Evolutionary conservation across 2,888 invertebrate genomes (phyloP), one percentile per base, ranked within the genome.

Genomic region (Abrostola triplasia): DNA sequence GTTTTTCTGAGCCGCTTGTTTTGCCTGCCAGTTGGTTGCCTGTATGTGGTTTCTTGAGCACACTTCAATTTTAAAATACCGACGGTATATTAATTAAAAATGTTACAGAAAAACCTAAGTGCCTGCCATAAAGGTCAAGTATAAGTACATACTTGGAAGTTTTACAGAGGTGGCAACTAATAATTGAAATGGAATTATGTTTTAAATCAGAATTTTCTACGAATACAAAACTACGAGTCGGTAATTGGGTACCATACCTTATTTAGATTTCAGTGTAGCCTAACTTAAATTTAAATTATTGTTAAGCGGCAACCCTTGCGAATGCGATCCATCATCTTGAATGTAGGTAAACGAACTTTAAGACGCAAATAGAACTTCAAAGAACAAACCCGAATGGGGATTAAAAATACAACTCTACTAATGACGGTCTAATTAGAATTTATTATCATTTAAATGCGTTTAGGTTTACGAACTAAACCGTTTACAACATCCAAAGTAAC

Each of bases 361-460:
- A 70, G 67, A 64, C 62, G 9, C 60, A 73, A 77, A 77, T 80
- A 79, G 70, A 77, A 75, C 67, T 68, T 72, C 62, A 69, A 79
- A 77, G 64, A 59, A 67, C 63, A 64, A 70, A 56, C 65, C 47
- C 54, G 67, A 71, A 70, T 51, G 58, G 60, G 61, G 55, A 80
- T 77, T 71, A 77, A 68, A 71, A 74, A 73, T 76, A 80, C 64
- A 72, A 55, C 58, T 35, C 36, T 55, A 38, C 64, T 77, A 80
- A 79, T 79, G 70, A 75, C 38, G 64, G 65, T 75, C 68, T 67
- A 80, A 80, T 79, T 75, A 71, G 76, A 73, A 77, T 80, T 78
- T 80, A 79, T 73, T 69, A 70, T 59, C 50, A 36, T 67, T 72
- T 62, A 73, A 56, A 67, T 52, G 59, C 65, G 24, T 5, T 55